phyloP scores from a whole-genome alignment of 2,113 vertebrate species.

The Tamias sibiricus region DNA sequence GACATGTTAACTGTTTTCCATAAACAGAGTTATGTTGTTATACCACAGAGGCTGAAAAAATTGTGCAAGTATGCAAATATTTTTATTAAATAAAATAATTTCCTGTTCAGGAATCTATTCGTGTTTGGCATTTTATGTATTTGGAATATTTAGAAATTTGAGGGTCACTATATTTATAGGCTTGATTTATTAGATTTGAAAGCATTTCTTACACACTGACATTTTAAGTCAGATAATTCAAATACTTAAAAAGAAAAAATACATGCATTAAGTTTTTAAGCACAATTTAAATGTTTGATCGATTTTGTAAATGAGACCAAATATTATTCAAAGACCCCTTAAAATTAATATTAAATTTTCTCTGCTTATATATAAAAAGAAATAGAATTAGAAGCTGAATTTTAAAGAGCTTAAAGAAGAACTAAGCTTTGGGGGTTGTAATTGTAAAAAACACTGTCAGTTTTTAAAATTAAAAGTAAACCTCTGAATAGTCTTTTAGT shows the following conservation, averaged over 20 bases:
- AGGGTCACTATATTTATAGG: background rate
- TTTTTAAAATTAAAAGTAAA: conserved; percentile 31
- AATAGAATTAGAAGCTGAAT: background rate
- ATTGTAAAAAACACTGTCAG: background rate
- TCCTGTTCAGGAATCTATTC: background rate
- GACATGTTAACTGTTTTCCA: background rate
- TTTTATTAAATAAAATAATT: background rate
- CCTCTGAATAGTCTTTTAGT: background rate
- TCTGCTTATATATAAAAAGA: background rate
- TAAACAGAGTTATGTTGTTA: background rate
- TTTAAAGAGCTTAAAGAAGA: conserved; percentile 16
- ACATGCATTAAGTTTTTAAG: background rate
- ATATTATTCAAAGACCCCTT: background rate
- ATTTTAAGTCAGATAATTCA: conserved; percentile 23
- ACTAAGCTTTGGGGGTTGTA: background rate
- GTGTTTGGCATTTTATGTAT: background rate
- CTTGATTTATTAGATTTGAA: background rate
- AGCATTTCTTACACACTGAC: background rate
- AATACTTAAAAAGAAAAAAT: background rate
- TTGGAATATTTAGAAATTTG: background rate
- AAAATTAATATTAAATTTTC: conserved; percentile 22
- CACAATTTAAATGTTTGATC: background rate
- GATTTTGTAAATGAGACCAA: conserved; percentile 31
- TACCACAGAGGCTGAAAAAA: background rate
- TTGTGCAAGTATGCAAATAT: background rate